These are phyloP conservation scores for Pelecanus crispus DNA, from an alignment of 2,113 vertebrate species.

Conservation along the genomic window DNA sequence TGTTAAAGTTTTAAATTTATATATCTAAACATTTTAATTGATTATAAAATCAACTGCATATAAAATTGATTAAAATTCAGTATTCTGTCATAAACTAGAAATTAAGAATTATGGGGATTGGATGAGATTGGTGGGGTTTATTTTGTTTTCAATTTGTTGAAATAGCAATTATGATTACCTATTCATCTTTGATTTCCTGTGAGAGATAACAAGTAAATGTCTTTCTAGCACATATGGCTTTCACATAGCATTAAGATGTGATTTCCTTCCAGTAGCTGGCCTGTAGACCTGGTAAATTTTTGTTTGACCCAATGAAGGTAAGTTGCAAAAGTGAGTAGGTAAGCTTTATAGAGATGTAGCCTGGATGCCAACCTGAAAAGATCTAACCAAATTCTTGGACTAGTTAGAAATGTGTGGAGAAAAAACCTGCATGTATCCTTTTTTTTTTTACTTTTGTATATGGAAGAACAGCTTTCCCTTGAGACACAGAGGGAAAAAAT, in stretches of 20 bases:
- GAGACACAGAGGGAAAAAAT: neutral
- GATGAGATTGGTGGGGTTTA: neutral
- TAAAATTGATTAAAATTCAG: neutral
- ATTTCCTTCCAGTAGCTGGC: neutral
- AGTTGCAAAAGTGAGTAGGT: neutral
- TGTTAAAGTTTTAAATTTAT: neutral
- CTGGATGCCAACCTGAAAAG: neutral
- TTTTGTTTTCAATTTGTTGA: neutral
- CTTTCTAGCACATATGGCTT: neutral
- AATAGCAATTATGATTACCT: neutral
- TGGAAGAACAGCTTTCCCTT: neutral
- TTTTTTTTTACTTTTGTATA: neutral
- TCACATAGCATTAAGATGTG: neutral
- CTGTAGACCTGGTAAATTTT: neutral
- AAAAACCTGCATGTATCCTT: neutral
- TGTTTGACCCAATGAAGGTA: neutral
- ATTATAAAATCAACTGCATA: neutral
- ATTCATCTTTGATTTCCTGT: slow-evolving; percentile 1
- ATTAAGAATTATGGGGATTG: neutral
- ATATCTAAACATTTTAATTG: neutral
- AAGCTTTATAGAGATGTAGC: neutral
- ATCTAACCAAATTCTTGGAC: neutral
- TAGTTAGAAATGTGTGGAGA: neutral
- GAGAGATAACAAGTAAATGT: neutral
- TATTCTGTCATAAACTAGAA: neutral